Base-by-base conservation (phyloP, 2,797 vertebrate genomes). In the Cryptoprocta ferox region DNA sequence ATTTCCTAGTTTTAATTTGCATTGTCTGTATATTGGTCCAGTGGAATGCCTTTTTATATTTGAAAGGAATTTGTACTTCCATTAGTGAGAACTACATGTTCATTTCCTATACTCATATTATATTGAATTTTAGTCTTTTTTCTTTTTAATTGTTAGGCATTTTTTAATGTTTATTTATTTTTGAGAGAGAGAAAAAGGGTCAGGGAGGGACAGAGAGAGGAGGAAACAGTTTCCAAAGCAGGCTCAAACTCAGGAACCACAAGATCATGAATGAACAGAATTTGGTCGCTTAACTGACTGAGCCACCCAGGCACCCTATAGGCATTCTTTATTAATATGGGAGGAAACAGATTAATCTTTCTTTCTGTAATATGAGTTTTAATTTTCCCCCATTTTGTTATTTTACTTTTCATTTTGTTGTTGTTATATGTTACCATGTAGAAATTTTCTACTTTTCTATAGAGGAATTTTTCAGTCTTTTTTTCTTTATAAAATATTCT, bases 41-140 rank as follows among this genome's bases (percentile, higher is more conserved):
- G 16, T 50, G 2, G 9, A 76, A 61, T 3, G 65, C 18, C 18
- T 61, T 84, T 88, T 91, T 42, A 56, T 45, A 39, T 73, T 84
- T 91, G 75, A 75, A 45, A 95, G 48, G n/a, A 42, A 87, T 91
- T 91, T 91, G 42, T 75, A 32, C 79, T 83, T 84, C 35, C 30
- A 6, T 88, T 95, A 1, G 19, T 84, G 11, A 89, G 56, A 80
- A 66, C 11, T 68, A 76, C 15, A 53, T 66, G n/a, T 73, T 91
- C 56, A 68, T 76, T 37, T 70, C 10, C 42, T 63, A 68, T 30
- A 91, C 6, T 12, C 9, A 63, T 16, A 24, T 81, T n/a, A 73
- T 3, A 24, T 39, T 86, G 18, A 78, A 59, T 73, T 89, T 88
- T 37, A 56, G 30, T 88, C 35, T 13, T 88, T 68, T 70, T 63